Evolutionary conservation across 2,113 vertebrate species (phyloP).

Genomic region (Platichthys stellatus): DNA sequence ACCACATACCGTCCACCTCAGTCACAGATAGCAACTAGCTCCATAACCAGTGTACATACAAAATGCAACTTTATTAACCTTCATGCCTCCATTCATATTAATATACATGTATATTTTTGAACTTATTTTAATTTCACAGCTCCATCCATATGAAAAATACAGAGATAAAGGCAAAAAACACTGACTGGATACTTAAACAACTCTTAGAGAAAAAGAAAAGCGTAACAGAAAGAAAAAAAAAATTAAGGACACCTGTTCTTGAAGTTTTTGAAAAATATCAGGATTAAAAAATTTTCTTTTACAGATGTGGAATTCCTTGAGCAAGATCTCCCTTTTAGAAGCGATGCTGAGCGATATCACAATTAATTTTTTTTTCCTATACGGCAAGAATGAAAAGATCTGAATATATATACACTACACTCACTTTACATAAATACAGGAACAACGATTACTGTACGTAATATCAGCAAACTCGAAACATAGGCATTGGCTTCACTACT

Average conservation of each 20-base stretch:
- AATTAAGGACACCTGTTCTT: slow-evolving; percentile 90
- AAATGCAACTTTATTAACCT: slow-evolving; percentile 99
- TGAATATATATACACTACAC: slow-evolving; percentile 99
- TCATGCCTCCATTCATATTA: slow-evolving; percentile 99
- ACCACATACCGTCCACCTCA: slow-evolving; percentile 51
- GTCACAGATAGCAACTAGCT: slow-evolving; percentile 56
- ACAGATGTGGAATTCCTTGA: slow-evolving; percentile 90
- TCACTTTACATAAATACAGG: slow-evolving; percentile 99
- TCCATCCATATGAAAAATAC: slow-evolving; percentile 98
- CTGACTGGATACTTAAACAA: slow-evolving; percentile 97
- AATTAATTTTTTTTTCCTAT: slow-evolving; percentile 80
- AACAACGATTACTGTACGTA: slow-evolving; percentile 95
- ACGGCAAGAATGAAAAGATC: slow-evolving; percentile 95
- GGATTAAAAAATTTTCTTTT: slow-evolving; percentile 87
- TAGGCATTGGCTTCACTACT: slow-evolving; percentile 93
- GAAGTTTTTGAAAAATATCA: slow-evolving; percentile 89
- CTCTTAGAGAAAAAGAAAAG: slow-evolving; percentile 81
- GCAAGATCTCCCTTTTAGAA: slow-evolving; percentile 91
- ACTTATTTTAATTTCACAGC: slow-evolving; percentile 99
- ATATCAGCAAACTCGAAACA: slow-evolving; percentile 97
- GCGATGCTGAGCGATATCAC: slow-evolving; percentile 91
- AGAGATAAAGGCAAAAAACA: slow-evolving; percentile 92
- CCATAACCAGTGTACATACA: slow-evolving; percentile 89
- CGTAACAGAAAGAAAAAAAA: slow-evolving; percentile 80
- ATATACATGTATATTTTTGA: slow-evolving; percentile 99